phyloP scores from a whole-genome alignment of 1,140 invertebrate genomes.

The Brachionus asplanchnoidis region DNA sequence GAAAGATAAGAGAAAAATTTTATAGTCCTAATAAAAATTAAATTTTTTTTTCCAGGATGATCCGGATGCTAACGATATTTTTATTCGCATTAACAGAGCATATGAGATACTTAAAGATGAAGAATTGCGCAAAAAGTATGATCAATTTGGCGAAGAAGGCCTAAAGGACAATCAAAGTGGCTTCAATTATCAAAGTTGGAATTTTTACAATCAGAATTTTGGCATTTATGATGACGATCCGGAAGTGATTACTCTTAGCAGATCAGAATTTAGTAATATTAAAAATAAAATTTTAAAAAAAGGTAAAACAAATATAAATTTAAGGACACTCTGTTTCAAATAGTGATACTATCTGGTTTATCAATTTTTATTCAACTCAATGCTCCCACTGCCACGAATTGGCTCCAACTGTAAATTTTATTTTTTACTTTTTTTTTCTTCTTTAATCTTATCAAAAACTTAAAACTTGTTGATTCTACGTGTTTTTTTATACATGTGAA shows the following conservation, averaged over 20 bases:
- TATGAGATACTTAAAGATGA: conserved; percentile 80
- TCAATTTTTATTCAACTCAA: conserved; percentile 43
- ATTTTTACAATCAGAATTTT: conserved; percentile 77
- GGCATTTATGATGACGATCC: conserved; percentile 79
- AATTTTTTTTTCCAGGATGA: conserved; percentile 55
- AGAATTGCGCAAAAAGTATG: conserved; percentile 71
- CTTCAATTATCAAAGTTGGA: conserved; percentile 69
- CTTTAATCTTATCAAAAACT: background rate
- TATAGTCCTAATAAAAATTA: conserved; percentile 54
- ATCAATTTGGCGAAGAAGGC: conserved; percentile 70
- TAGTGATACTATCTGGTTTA: conserved; percentile 41
- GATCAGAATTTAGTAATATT: conserved; percentile 69
- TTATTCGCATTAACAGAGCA: conserved; percentile 71
- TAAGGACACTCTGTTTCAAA: background rate
- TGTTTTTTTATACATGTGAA: background rate
- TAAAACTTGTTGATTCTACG: background rate
- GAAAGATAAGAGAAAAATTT: background rate
- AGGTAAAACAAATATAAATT: background rate
- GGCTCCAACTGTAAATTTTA: conserved; percentile 60
- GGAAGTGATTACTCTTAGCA: conserved; percentile 70
- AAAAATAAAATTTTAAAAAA: background rate
- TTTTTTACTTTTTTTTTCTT: background rate
- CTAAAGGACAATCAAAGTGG: conserved; percentile 61
- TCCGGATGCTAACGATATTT: conserved; percentile 68
- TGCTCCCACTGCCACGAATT: conserved; percentile 72